Base-by-base conservation (phyloP, 2,113 vertebrate genomes). In the Panthera uncia region DNA sequence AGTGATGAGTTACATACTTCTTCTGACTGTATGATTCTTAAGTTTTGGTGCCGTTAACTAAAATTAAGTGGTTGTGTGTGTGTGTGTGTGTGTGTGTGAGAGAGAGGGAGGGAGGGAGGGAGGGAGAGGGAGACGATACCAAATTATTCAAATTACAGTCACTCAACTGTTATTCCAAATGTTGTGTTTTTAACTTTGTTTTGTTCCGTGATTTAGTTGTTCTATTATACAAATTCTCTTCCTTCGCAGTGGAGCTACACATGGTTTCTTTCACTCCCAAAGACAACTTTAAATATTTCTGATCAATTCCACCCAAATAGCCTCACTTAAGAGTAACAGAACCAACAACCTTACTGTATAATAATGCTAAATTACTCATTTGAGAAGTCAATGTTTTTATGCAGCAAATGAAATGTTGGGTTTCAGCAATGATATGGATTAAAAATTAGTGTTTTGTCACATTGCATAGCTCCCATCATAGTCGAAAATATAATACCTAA, bases 191-290 rank as follows among this genome's bases (percentile, higher is more conserved):
- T 65, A 82, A 80, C 52, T 94, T 87, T 29, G 15, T 66, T 21
- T 52, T 93, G 52, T 27, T 96, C 78, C 63, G 66, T n/a, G 55
- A 50, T 80, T 91, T 89, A 65, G 5, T 83, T 96, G n/a, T 71
- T 66, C n/a, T 23, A 68, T 23, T 83, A 41, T 36, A 57, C 73
- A 93, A 73, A 76, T 91, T 86, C 68, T 66, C 7, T 76, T 57
- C 18, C 48, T 90, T 27, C 89, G 15, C 45, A 63, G n/a, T 52
- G 2, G 31, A 85, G 19, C 23, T 81, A 80, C 79, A 61, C 50
- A 65, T 65, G 3, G 33, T 69, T 97, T 84, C 45, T 90, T 36
- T 84, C 38, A 84, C 15, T 89, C 94, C 23, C 57, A 68, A n/a
- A 84, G 57, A 88, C 65, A 78, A 76, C 7, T 36, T 84, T 3